Conservation (phyloP, 2,888 invertebrate genomes). For the Elegia similella region DNA sequence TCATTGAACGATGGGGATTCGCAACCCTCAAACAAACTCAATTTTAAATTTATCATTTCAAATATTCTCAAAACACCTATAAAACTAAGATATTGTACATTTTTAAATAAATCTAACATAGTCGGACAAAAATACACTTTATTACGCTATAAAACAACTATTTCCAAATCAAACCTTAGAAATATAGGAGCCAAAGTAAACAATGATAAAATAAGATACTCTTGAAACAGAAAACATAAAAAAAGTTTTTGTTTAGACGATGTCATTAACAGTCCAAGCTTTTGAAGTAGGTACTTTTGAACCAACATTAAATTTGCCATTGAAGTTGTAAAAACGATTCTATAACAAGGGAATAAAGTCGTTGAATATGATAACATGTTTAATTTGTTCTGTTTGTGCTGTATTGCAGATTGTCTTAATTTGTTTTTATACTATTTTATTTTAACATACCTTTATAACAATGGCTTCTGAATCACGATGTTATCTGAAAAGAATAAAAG, state of each 20-base stretch:
- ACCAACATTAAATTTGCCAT: no score
- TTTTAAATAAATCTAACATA: not conserved
- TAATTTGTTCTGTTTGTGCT: no score
- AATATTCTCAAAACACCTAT: not conserved
- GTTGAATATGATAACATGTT: no score
- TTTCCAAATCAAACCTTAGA: slow-evolving; percentile 13
- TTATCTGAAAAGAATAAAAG: slow-evolving; percentile 48
- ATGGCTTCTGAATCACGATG: slow-evolving; percentile 36
- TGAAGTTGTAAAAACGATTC: no score
- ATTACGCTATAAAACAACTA: slow-evolving; percentile 6
- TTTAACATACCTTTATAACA: slow-evolving; percentile 44
- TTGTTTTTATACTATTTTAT: not conserved
- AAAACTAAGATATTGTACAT: not conserved
- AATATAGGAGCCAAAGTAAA: slow-evolving; percentile 15
- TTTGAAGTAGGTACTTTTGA: slow-evolving; percentile 2
- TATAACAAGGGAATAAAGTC: no score
- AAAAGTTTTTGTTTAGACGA: not conserved
- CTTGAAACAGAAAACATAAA: slow-evolving; percentile 2
- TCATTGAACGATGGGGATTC: no score
- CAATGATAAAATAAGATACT: slow-evolving; percentile 17
- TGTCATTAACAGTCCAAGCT: slow-evolving; percentile 5
- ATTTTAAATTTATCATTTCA: no score
- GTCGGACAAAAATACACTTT: slow-evolving; percentile 2
- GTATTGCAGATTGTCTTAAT: not conserved
- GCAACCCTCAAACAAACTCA: no score